Conservation (phyloP, 23 tunicate species). For the Diplosoma virens region DNA sequence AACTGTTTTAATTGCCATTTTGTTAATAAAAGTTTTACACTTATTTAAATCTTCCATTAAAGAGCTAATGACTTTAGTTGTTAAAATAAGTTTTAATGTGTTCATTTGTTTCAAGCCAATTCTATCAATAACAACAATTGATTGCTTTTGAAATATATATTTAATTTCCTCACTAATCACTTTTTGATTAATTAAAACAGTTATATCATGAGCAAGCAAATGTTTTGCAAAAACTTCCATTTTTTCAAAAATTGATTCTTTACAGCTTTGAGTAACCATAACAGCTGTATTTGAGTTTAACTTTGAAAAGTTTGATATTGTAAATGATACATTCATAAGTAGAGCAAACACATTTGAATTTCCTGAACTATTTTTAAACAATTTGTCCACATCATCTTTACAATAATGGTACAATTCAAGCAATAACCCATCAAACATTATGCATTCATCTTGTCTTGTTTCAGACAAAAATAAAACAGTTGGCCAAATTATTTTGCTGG, state of each 20-base stretch:
- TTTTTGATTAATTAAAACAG: slow-evolving; percentile 39
- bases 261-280: not conserved
- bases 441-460: not conserved
- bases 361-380: not conserved
- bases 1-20: not conserved
- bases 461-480: not conserved
- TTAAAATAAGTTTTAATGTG: not conserved
- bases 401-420: slow-evolving; percentile 26
- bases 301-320: not conserved
- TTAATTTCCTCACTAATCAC: slow-evolving; percentile 28
- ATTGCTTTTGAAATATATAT: not conserved
- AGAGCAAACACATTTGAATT: not conserved
- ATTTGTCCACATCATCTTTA: not conserved
- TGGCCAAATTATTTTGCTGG: slow-evolving; percentile 2
- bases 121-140: slow-evolving; percentile 30
- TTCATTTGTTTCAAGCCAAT: slow-evolving; percentile 28
- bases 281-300: not conserved
- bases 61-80: slow-evolving; percentile 1
- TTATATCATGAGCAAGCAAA: not conserved
- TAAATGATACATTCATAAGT: slow-evolving; percentile 17
- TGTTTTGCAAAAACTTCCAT: not conserved
- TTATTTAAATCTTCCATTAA: not conserved
- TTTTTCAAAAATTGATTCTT: not conserved
- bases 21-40: slow-evolving; percentile 5
- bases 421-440: slow-evolving; percentile 1